Conservation (phyloP, 1,140 invertebrate species). For the Drosophila lacteicornis region DNA sequence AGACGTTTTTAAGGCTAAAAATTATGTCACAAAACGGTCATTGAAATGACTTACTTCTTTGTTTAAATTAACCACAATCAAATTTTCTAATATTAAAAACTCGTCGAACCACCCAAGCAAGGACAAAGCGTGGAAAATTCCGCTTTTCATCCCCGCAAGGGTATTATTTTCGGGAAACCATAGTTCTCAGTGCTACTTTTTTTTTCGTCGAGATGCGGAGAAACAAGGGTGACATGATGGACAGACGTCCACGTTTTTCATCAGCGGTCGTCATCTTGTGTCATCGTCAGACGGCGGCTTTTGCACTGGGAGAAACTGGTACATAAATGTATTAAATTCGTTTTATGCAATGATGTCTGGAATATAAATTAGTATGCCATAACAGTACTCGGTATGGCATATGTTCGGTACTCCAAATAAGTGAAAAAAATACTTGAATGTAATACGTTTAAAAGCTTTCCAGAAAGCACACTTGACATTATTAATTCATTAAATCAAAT, state of each 20-base stretch:
- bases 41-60: no score
- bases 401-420: no score
- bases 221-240: slow-evolving; percentile 80
- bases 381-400: no score
- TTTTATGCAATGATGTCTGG: no score
- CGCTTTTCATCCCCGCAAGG: slow-evolving; percentile 73
- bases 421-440: no score
- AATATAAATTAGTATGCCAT: no score
- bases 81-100: slow-evolving; percentile 28
- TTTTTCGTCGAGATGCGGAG: slow-evolving; percentile 27
- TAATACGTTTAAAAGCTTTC: no score
- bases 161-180: slow-evolving; percentile 65
- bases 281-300: slow-evolving; percentile 69
- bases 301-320: slow-evolving; percentile 32
- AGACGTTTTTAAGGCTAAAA: no score
- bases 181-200: slow-evolving; percentile 65
- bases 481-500: no score
- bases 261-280: slow-evolving; percentile 82
- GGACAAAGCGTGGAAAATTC: slow-evolving; percentile 65
- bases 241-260: slow-evolving; percentile 83
- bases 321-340: no score
- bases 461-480: no score
- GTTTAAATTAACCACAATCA: not conserved
- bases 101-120: slow-evolving; percentile 43
- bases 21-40: no score